Percentiles rank a stretch among this genome's conserved stretches.
Conservation (phyloP, 2,113 vertebrate genomes). For the Rhipidura dahli region DNA sequence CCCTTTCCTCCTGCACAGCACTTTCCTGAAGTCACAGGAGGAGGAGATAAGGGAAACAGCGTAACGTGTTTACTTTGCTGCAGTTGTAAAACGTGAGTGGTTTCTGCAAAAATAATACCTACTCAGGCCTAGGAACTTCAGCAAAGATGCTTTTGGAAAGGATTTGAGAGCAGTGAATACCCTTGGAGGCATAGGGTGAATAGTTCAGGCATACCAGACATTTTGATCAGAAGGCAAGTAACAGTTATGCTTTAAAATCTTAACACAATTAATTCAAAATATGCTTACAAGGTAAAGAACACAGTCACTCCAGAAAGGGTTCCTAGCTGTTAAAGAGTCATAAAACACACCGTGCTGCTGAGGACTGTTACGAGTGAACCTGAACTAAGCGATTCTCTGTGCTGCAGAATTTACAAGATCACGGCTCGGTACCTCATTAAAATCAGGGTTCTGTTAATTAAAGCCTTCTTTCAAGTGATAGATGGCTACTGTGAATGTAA, state of each 20-base stretch:
- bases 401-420: neutral
- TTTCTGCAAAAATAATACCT: neutral
- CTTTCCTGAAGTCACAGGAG: neutral
- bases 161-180: neutral
- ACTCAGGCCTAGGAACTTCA: neutral
- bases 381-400: constrained; percentile 45
- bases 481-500: neutral
- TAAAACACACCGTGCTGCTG: neutral
- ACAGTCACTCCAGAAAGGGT: neutral
- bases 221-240: neutral
- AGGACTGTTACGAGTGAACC: constrained; percentile 17
- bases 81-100: rapidly evolving
- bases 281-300: neutral
- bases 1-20: neutral
- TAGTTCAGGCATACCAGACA: neutral
- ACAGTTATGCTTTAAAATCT: neutral
- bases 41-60: neutral
- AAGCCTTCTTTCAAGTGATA: constrained; percentile 18
- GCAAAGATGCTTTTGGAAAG: neutral
- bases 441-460: constrained; percentile 46
- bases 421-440: constrained; percentile 20
- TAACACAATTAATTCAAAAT: neutral
- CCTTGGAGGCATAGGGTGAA: neutral
- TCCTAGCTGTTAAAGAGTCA: neutral
- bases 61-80: neutral